These are phyloP conservation scores for Brachionus plicatilis DNA, from an alignment of 1,140 invertebrate genomes.

Conservation along the genomic window DNA sequence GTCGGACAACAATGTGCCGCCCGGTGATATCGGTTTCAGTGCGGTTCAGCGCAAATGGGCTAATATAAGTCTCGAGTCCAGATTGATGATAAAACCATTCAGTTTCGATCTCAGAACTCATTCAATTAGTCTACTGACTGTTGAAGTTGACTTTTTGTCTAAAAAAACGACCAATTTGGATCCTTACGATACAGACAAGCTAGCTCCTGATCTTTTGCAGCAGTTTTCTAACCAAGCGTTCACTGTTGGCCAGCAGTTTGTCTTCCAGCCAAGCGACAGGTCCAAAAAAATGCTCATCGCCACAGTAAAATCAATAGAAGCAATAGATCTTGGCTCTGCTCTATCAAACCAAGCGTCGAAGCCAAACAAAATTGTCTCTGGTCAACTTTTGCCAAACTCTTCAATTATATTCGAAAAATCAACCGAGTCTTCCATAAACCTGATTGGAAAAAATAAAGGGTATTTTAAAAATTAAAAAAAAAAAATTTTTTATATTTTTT, in stretches of 20 bases:
- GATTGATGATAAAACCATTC: constrained; percentile 74
- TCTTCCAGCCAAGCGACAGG: constrained; percentile 44
- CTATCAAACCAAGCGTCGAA: constrained; percentile 60
- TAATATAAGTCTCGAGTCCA: constrained; percentile 77
- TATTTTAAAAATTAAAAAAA: background rate
- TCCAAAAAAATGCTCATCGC: constrained; percentile 80
- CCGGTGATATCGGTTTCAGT: constrained; percentile 79
- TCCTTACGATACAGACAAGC: constrained; percentile 86
- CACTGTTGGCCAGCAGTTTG: constrained; percentile 72
- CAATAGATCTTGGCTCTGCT: constrained; percentile 72
- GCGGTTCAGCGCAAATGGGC: constrained; percentile 87
- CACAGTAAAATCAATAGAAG: constrained; percentile 83
- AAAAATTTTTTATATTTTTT: background rate
- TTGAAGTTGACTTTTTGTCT: constrained; percentile 85
- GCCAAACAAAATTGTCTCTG: constrained; percentile 42
- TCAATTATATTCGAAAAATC: constrained; percentile 85
- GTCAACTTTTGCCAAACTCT: constrained; percentile 67
- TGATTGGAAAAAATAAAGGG: constrained; percentile 58
- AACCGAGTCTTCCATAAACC: constrained; percentile 62
- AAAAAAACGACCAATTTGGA: constrained; percentile 80
- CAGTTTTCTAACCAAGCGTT: constrained; percentile 85
- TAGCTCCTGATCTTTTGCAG: constrained; percentile 84
- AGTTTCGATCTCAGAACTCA: constrained; percentile 67
- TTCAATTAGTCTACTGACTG: constrained; percentile 72
- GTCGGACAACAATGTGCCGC: constrained; percentile 67